These are phyloP conservation scores for Cephus spinipes DNA, from an alignment of 2,888 invertebrate genomes.

Conservation along the genomic window DNA sequence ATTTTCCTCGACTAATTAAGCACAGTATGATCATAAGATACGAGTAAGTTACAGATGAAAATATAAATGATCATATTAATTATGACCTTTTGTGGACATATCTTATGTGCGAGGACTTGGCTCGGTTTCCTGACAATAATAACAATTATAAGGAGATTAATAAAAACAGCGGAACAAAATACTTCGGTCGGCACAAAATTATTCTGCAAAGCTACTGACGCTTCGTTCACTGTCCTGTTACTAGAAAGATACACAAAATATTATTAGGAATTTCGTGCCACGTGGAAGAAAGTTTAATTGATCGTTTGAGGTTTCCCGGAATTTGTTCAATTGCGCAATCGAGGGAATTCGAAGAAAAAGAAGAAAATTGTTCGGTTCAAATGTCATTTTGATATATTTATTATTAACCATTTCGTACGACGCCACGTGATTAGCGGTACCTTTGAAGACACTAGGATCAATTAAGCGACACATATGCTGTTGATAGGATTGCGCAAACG, in stretches of 20 bases:
- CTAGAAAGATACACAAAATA: no score
- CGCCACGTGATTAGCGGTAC: conserved; percentile 25
- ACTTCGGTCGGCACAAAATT: no score
- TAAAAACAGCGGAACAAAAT: background rate
- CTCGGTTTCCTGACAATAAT: background rate
- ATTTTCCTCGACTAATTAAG: background rate
- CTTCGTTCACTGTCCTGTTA: no score
- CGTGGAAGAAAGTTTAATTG: background rate
- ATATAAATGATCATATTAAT: background rate
- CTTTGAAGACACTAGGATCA: conserved; percentile 29
- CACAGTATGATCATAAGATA: background rate
- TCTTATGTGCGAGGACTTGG: background rate
- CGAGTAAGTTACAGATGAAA: background rate
- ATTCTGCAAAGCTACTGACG: background rate
- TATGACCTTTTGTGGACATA: background rate
- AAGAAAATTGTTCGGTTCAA: background rate
- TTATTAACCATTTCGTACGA: background rate
- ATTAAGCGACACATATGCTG: conserved; percentile 18
- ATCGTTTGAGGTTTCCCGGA: background rate
- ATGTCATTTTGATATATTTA: background rate
- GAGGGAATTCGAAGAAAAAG: background rate
- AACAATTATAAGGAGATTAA: background rate
- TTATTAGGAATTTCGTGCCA: no score
- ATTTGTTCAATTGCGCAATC: background rate
- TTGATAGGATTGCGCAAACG: background rate